phyloP scores from a whole-genome alignment of 2,113 vertebrate genomes.

The Peromyscus leucopus region DNA sequence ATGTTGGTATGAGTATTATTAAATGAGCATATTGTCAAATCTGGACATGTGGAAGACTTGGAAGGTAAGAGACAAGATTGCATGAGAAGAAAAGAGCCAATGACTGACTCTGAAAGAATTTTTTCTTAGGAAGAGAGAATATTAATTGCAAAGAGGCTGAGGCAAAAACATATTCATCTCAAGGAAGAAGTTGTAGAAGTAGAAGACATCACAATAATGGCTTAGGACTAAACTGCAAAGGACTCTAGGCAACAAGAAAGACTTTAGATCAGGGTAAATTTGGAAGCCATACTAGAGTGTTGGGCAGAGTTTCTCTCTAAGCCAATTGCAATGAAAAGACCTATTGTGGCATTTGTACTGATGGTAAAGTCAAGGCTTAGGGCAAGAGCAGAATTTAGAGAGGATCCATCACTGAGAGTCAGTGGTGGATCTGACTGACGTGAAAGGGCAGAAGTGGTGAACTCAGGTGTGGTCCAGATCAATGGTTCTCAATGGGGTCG shows the following conservation, averaged over 20 bases:
- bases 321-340: not conserved
- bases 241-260: not conserved
- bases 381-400: not conserved
- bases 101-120: not conserved
- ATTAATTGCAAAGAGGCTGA: not conserved
- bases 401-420: not conserved
- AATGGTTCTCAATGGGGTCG: not conserved
- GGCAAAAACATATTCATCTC: not conserved
- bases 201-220: not conserved
- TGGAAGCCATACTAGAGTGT: not conserved
- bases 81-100: not conserved
- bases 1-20: not conserved
- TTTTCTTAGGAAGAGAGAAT: constrained; percentile 12
- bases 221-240: not conserved
- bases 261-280: not conserved
- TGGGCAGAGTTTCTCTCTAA: constrained; percentile 7
- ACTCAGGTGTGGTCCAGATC: not conserved
- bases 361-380: not conserved
- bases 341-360: not conserved
- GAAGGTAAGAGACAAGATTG: not conserved
- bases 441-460: not conserved
- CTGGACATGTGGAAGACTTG: not conserved
- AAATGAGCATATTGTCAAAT: constrained; percentile 22
- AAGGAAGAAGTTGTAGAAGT: not conserved
- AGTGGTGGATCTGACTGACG: not conserved